Evolutionary conservation across 2,797 vertebrate genomes (phyloP).

Genomic region (Siniperca scherzeri): DNA sequence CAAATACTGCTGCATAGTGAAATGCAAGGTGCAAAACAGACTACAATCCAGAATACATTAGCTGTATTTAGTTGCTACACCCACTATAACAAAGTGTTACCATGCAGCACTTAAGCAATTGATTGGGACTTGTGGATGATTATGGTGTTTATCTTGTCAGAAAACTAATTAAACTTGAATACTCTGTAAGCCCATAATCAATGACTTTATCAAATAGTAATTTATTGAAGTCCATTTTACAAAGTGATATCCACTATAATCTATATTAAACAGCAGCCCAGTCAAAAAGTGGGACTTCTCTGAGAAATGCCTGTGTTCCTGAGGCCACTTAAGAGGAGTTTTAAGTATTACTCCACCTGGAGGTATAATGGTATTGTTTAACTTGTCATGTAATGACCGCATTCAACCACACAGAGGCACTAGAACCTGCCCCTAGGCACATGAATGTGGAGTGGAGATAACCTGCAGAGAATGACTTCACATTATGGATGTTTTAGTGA

Average conservation of each 20-base stretch:
- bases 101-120: background rate
- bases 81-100: background rate
- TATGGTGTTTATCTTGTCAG: conserved; percentile 24
- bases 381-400: conserved; percentile 58
- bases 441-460: background rate
- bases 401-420: conserved; percentile 68
- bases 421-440: conserved; percentile 35
- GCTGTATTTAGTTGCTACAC: background rate
- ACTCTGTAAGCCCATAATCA: background rate
- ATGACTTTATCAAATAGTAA: background rate
- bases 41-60: background rate
- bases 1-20: background rate
- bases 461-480: conserved; percentile 45
- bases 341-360: conserved; percentile 22
- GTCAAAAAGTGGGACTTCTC: conserved; percentile 8
- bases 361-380: conserved; percentile 9
- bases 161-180: background rate
- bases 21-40: background rate
- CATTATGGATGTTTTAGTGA: conserved; percentile 12
- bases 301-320: background rate
- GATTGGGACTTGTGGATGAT: background rate
- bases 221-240: background rate
- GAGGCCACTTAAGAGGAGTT: conserved; percentile 1
- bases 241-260: background rate
- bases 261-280: background rate